phyloP scores from a whole-genome alignment of 2,888 invertebrate species.

The Ceramica pisi region DNA sequence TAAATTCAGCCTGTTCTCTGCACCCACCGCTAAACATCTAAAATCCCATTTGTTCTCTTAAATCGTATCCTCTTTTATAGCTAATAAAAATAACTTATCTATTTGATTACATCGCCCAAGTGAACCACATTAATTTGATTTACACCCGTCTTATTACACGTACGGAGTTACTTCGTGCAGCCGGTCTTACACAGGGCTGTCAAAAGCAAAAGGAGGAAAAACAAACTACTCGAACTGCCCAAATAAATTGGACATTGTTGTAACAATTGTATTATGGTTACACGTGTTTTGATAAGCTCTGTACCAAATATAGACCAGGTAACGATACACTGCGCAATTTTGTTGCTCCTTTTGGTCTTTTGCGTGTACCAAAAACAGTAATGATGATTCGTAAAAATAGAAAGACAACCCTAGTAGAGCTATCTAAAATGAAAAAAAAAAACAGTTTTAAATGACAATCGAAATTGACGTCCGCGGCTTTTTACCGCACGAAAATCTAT shows the following conservation, averaged over 20 bases:
- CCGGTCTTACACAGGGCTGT: conserved; percentile 33
- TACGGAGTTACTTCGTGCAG: conserved; percentile 33
- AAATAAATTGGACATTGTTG: conserved; percentile 52
- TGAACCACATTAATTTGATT: conserved; percentile 56
- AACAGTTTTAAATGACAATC: conserved; percentile 29
- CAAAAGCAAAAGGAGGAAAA: conserved; percentile 46
- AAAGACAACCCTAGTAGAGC: conserved; percentile 17
- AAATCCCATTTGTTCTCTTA: conserved; percentile 13
- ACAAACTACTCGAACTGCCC: conserved; percentile 33
- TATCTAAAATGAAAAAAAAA: conserved; percentile 7
- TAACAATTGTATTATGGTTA: conserved; percentile 25
- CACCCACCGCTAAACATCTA: conserved; percentile 6
- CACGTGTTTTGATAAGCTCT: conserved; percentile 22
- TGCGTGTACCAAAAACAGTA: conserved; percentile 33
- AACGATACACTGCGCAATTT: conserved; percentile 10
- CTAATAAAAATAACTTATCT: conserved; percentile 45
- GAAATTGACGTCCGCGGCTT: conserved; percentile 23
- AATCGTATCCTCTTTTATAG: conserved; percentile 35
- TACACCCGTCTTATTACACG: conserved; percentile 45
- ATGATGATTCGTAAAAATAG: conserved; percentile 44
- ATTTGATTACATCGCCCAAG: conserved; percentile 37
- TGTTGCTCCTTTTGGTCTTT: conserved; percentile 35
- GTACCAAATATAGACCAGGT: conserved; percentile 13
- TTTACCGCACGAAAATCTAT: conserved; percentile 22
- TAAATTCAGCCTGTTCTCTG: not conserved